These are phyloP conservation scores for Dolomedes plantarius DNA, from an alignment of 2,888 invertebrate species.

Conservation along the genomic window DNA sequence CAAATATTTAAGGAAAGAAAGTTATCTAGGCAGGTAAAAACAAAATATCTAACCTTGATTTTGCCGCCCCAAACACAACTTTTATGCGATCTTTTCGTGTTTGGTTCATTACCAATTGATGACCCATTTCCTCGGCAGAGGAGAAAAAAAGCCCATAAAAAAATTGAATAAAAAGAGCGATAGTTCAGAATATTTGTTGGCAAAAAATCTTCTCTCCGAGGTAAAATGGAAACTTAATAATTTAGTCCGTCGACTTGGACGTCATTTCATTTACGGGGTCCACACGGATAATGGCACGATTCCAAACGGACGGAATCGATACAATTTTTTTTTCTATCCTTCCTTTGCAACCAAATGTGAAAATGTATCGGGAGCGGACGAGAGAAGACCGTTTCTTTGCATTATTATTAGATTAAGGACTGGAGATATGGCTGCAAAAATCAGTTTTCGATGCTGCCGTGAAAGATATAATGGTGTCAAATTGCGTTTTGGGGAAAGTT, in stretches of 20 bases:
- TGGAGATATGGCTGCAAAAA: not conserved
- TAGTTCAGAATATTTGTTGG: too few species aligned
- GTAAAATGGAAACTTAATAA: not conserved
- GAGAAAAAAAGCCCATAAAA: too few species aligned
- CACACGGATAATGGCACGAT: not conserved
- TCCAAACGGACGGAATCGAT: not conserved
- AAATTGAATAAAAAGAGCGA: too few species aligned
- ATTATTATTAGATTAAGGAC: not conserved
- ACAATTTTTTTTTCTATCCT: not conserved
- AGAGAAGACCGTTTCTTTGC: not conserved
- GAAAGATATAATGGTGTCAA: not conserved
- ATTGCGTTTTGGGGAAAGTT: not conserved
- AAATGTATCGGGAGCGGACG: not conserved
- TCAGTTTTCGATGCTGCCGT: not conserved
- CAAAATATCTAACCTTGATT: too few species aligned
- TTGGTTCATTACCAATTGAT: too few species aligned
- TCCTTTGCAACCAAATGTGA: not conserved
- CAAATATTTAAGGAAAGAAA: too few species aligned
- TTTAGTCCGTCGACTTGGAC: not conserved
- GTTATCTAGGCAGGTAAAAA: too few species aligned
- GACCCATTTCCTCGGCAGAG: too few species aligned
- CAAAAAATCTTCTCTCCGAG: too few species aligned
- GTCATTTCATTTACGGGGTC: not conserved
- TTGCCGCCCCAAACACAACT: too few species aligned
- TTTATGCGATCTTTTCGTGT: too few species aligned